These are phyloP conservation scores for Botia almorhae DNA, from an alignment of 2,797 vertebrate genomes.

Conservation along the genomic window DNA sequence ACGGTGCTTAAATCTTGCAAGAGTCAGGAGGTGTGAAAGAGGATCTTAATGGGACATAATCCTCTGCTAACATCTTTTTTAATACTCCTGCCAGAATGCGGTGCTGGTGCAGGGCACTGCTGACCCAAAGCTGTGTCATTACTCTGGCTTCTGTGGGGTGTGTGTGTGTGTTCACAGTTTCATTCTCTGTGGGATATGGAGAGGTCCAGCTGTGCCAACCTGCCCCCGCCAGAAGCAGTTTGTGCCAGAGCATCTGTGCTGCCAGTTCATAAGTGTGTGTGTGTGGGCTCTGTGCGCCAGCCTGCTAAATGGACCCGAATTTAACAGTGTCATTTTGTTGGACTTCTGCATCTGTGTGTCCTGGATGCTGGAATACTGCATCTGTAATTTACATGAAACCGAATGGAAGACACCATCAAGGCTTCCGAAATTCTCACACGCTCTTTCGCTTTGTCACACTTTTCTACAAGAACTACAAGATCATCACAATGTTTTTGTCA, in stretches of 20 bases:
- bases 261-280: conserved; percentile 42
- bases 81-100: not conserved
- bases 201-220: conserved; percentile 58
- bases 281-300: conserved; percentile 31
- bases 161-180: conserved; percentile 26
- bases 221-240: conserved; percentile 20
- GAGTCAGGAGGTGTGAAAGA: not conserved
- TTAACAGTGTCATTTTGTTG: conserved; percentile 54
- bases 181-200: conserved; percentile 51
- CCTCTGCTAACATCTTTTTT: conserved; percentile 32
- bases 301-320: conserved; percentile 50
- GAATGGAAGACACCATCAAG: not conserved
- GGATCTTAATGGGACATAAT: conserved; percentile 10
- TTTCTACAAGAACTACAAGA: not conserved
- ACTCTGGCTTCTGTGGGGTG: too few relatives aligned
- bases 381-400: not conserved
- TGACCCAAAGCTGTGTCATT: not conserved
- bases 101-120: not conserved
- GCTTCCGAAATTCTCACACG: not conserved
- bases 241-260: conserved; percentile 54
- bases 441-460: not conserved
- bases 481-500: not conserved
- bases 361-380: conserved; percentile 34
- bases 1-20: not conserved
- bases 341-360: conserved; percentile 30